phyloP scores from a whole-genome alignment of 2,797 vertebrate species.

The Neostethus bicornis region DNA sequence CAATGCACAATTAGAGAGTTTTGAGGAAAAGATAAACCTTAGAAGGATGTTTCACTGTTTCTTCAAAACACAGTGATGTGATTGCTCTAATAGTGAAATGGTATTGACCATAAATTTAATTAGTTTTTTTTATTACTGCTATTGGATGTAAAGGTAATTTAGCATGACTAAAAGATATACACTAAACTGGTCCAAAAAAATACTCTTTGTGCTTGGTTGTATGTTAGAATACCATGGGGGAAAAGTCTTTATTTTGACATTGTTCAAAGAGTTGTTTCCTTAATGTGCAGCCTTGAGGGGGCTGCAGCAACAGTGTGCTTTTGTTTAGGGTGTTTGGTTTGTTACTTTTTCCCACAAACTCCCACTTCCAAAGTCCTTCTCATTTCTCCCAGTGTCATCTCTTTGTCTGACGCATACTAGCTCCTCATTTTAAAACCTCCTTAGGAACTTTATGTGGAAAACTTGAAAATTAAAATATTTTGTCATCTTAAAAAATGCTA shows the following conservation, averaged over 20 bases:
- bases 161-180: no score
- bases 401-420: constrained; percentile 39
- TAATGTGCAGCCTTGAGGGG: constrained; percentile 56
- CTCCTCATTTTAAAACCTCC: constrained; percentile 19
- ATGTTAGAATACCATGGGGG: no score
- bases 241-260: no score
- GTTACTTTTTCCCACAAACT: constrained; percentile 64
- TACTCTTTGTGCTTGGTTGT: no score
- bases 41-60: no score
- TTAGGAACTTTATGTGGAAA: constrained; percentile 21
- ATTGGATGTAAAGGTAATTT: no score
- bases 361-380: constrained; percentile 51
- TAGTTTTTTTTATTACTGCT: no score
- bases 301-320: constrained; percentile 38
- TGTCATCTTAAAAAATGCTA: neutral
- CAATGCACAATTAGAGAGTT: constrained; percentile 54
- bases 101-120: no score
- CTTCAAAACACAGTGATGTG: no score
- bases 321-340: constrained; percentile 62
- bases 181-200: no score
- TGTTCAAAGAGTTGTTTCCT: no score
- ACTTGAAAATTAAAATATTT: neutral
- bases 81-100: no score
- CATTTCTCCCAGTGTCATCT: constrained; percentile 60
- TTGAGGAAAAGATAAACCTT: constrained; percentile 47